Evolutionary conservation across 2,113 vertebrate genomes (phyloP), one percentile per base, ranked within the genome.

Genomic region (Cebus imitator): DNA sequence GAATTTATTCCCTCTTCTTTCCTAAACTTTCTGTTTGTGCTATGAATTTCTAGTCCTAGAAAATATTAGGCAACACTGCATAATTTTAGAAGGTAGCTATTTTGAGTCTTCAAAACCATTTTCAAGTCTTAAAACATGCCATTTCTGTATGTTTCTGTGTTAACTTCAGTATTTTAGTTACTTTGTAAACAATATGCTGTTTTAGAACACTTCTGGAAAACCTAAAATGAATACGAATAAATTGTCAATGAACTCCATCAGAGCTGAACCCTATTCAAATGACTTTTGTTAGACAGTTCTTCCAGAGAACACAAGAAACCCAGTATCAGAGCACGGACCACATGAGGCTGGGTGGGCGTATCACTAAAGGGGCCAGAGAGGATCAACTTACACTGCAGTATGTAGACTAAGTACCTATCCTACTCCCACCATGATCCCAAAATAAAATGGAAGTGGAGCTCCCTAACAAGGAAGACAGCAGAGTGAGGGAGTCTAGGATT

Each of bases 381-480:
- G 8, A 5, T 35, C 3, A 5, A 2, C 18, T 35, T 40, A 58
- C 37, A 25, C 3, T 0, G 7, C 8, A n/a, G 78, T 72, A n/a
- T 4, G 14, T 32, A 25, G 18, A 8, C n/a, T 25, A 17, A 25
- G 3, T n/a, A 45, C 9, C 21, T 21, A 6, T 4, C 16, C 43
- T 1, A 5, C 10, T n/a, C 14, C n/a, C 3, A 14, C 14, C 20
- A 16, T 6, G 12, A 23, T 2, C 10, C 11, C n/a, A 40, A 45
- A 32, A 0, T 1, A 37, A 45, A 37, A 18, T 13, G 2, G n/a
- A 18, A 52, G 16, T 25, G 21, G 2, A 66, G 8, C 5, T 79
- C 48, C 18, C 35, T 79, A 13, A 27, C 58, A 9, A 18, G 25
- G 13, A 18, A 80, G 17, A 16, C 4, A 27, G 11, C 23, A 32